Percentiles rank a stretch among this genome's conserved stretches.
Evolutionary conservation across 2,888 invertebrate species (phyloP).

Genomic region (Lithophane leautieri): DNA sequence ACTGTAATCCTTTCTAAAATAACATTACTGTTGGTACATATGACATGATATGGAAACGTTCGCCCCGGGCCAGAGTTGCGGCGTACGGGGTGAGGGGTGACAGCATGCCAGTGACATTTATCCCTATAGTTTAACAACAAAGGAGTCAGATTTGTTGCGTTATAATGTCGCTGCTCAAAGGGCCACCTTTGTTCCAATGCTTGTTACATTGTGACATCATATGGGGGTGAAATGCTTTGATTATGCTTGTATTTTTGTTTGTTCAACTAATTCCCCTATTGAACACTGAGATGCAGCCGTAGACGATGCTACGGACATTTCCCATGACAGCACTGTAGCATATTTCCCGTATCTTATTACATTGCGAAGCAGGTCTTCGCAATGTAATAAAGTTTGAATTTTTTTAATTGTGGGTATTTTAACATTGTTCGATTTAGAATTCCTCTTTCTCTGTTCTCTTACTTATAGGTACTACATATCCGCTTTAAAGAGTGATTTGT

Average conservation of each 20-base stretch:
- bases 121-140: slow-evolving; percentile 83
- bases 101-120: slow-evolving; percentile 82
- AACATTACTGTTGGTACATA: slow-evolving; percentile 49
- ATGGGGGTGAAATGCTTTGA: slow-evolving; percentile 72
- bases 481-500: neutral
- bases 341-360: slow-evolving; percentile 7
- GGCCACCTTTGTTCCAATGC: slow-evolving; percentile 75
- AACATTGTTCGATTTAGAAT: neutral
- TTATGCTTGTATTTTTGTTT: slow-evolving; percentile 62
- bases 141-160: slow-evolving; percentile 78
- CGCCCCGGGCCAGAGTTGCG: slow-evolving; percentile 45
- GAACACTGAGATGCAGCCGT: slow-evolving; percentile 29
- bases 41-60: slow-evolving; percentile 57
- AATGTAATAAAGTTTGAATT: neutral
- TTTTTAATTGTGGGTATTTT: neutral
- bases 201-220: slow-evolving; percentile 74
- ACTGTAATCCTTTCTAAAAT: slow-evolving; percentile 51
- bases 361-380: neutral
- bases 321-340: slow-evolving; percentile 16
- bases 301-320: slow-evolving; percentile 28
- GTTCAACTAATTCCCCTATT: slow-evolving; percentile 42
- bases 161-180: slow-evolving; percentile 77
- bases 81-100: slow-evolving; percentile 55
- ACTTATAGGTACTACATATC: neutral
- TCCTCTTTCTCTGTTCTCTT: neutral